A percentile compares a stretch with the other conserved stretches of the same genome.
phyloP scores from a whole-genome alignment of 2,113 vertebrate genomes.

The Microcebus griseorufus region DNA sequence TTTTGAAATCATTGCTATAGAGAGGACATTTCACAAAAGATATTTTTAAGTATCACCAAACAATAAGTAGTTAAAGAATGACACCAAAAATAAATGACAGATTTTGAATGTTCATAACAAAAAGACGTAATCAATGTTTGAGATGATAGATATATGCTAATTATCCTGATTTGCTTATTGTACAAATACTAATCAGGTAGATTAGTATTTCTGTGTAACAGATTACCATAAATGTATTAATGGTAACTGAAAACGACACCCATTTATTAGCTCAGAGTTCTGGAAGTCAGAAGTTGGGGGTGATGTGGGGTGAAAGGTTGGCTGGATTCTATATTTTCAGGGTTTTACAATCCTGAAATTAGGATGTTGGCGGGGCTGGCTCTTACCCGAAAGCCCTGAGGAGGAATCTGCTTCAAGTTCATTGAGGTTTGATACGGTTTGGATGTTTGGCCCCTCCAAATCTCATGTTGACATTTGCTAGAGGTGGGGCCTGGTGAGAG shows the following conservation, averaged over 20 bases:
- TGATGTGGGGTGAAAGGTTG: accelerated
- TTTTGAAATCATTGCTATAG: not conserved
- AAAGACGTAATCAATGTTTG: no score
- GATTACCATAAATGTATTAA: not conserved
- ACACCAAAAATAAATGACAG: not conserved
- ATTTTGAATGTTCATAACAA: not conserved
- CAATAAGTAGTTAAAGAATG: not conserved
- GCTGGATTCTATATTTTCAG: not conserved
- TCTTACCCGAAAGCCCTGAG: not conserved
- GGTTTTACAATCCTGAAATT: not conserved
- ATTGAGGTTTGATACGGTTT: no score
- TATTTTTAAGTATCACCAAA: not conserved
- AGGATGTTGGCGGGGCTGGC: not conserved
- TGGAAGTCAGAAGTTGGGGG: not conserved
- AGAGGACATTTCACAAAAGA: not conserved
- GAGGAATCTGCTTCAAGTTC: not conserved
- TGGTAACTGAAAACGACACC: not conserved
- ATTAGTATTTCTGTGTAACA: not conserved
- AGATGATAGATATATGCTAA: no score
- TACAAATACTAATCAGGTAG: no score
- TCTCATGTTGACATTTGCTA: no score
- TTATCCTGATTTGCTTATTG: no score
- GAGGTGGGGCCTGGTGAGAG: no score
- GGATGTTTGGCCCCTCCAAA: no score
- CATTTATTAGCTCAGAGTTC: not conserved